Evolutionary conservation across 2,797 vertebrate species (phyloP).

Genomic region (Antrozous pallidus): DNA sequence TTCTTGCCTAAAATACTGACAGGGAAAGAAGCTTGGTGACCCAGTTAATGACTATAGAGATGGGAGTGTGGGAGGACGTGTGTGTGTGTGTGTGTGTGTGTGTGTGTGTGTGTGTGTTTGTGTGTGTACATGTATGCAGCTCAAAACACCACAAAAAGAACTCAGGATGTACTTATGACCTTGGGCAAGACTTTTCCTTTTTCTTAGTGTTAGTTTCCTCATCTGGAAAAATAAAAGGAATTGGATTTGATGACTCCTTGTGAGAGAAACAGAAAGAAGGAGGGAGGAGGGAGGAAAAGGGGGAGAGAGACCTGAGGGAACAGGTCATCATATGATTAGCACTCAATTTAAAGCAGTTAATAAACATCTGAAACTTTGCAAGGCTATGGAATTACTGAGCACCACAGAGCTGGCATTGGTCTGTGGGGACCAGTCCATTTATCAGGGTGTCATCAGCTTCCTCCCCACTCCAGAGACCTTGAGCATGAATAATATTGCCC

Average conservation of each 20-base stretch:
- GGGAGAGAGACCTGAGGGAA: neutral
- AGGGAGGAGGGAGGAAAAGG: neutral
- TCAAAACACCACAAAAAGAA: neutral
- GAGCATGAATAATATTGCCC: neutral
- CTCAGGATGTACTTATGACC: neutral
- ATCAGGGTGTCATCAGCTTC: slow-evolving; percentile 54
- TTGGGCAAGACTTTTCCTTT: neutral
- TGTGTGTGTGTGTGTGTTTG: neutral
- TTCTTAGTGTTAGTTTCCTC: neutral
- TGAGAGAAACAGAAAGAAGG: neutral
- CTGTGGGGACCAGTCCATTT: slow-evolving; percentile 24
- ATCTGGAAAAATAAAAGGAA: neutral
- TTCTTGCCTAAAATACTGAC: neutral
- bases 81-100: accelerated
- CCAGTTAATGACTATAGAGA: neutral
- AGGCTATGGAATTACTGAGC: slow-evolving; percentile 26
- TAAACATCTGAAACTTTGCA: slow-evolving; percentile 39
- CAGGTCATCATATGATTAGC: slow-evolving; percentile 2
- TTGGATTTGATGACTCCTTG: neutral
- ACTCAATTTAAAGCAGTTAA: slow-evolving; percentile 29
- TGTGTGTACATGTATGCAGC: neutral
- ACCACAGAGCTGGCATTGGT: neutral
- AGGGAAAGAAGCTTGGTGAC: neutral
- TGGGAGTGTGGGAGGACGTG: neutral
- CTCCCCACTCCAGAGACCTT: slow-evolving; percentile 2